Evolutionary conservation across 1,140 invertebrate genomes (phyloP).

Genomic region (Drosophila setifemur): DNA sequence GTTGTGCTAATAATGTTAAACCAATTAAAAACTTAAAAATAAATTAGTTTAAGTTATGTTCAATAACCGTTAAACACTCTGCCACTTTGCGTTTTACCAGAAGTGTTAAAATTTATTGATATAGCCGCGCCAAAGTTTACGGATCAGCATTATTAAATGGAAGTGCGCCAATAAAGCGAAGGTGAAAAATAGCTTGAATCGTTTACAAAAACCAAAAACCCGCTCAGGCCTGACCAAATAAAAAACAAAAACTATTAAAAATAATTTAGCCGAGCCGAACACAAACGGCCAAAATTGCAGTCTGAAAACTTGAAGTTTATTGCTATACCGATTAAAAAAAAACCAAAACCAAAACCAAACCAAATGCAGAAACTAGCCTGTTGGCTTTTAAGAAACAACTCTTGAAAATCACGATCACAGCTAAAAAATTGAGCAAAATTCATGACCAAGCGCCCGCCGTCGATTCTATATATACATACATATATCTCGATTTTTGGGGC

Average conservation of each 20-base stretch:
- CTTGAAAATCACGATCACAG: conserved; percentile 79
- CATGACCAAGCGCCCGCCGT: conserved; percentile 53
- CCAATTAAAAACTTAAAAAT: conserved; percentile 18
- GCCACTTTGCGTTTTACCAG: neutral
- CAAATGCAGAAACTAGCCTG: conserved; percentile 41
- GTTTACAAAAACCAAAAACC: conserved; percentile 13
- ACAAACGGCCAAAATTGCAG: neutral
- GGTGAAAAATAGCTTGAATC: conserved; percentile 54
- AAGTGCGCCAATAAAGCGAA: conserved; percentile 38
- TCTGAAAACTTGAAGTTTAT: conserved; percentile 75
- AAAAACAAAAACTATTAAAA: too few species aligned
- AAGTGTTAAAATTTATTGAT: conserved; percentile 4
- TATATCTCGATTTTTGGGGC: conserved; percentile 31
- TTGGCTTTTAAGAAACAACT: conserved; percentile 11
- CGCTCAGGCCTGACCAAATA: conserved; percentile 40
- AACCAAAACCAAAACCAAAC: too few species aligned
- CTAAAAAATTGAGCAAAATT: conserved; percentile 53
- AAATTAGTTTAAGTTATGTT: conserved; percentile 21
- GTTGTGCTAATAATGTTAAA: too few species aligned
- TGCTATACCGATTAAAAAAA: conserved; percentile 66
- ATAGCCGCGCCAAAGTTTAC: neutral
- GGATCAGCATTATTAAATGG: conserved; percentile 8
- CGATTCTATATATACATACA: neutral
- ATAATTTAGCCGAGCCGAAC: neutral
- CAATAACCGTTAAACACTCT: neutral